phyloP scores from a whole-genome alignment of 2,113 vertebrate genomes.

The Gulo gulo region DNA sequence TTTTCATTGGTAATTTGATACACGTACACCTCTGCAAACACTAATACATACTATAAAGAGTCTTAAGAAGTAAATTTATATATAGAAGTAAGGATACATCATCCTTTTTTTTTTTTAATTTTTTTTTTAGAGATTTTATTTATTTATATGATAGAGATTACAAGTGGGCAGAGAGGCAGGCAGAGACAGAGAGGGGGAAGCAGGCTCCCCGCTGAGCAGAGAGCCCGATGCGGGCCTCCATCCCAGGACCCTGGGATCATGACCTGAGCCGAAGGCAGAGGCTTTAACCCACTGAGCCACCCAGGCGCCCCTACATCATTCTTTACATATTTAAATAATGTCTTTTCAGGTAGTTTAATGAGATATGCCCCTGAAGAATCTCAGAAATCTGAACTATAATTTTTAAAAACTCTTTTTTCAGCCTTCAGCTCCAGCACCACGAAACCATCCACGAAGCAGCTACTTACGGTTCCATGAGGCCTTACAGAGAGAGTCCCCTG shows the following conservation, averaged over 20 bases:
- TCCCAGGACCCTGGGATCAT: too few species aligned
- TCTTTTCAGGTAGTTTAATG: not conserved
- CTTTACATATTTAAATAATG: not conserved
- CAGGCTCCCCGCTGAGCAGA: too few species aligned
- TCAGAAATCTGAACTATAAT: not conserved
- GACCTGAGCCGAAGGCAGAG: too few species aligned
- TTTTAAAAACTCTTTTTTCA: slow-evolving; percentile 68
- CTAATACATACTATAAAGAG: not conserved
- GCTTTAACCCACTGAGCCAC: too few species aligned
- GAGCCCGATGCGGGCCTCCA: too few species aligned
- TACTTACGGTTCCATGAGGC: slow-evolving; percentile 92
- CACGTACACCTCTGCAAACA: not conserved
- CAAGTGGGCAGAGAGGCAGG: too few species aligned
- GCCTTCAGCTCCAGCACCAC: slow-evolving; percentile 92
- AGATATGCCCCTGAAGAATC: not conserved
- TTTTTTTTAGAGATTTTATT: too few species aligned
- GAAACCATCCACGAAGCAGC: slow-evolving; percentile 90
- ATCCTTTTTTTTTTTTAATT: too few species aligned
- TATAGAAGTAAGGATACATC: not conserved
- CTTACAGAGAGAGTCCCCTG: slow-evolving; percentile 96
- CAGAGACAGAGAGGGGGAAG: too few species aligned
- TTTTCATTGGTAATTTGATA: not conserved
- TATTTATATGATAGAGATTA: too few species aligned
- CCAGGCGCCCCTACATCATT: not conserved
- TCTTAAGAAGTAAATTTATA: not conserved